Evolutionary conservation across 2,113 vertebrate genomes (phyloP), one percentile per base, ranked within the genome.

Genomic region (Glareola pratincola): DNA sequence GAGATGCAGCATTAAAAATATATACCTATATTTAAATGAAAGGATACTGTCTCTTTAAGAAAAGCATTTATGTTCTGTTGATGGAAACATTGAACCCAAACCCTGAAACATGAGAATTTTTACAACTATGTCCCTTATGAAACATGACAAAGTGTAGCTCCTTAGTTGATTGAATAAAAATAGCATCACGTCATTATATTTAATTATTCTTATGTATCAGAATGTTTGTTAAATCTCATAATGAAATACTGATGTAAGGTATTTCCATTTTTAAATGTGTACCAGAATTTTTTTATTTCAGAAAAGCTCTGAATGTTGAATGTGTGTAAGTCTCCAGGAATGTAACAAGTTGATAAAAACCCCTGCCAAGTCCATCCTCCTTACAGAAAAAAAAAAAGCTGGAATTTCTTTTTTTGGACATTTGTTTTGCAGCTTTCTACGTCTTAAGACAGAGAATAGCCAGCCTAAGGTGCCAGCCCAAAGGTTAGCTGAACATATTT

Each of bases 371-470:
- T 98, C 98, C 98, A 98, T 98, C 98, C 97, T 98, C 95, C 98
- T 98, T 97, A 96, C 98, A 97, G 95, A 96, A 94, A 97, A 95
- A 96, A 95, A 97, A 96, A 98, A 96, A 97, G 91, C 97, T 98
- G 98, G 98, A 98, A 97, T 99, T 98, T 98, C 97, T 99, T 98
- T 99, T 98, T 99, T 98, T 99, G 99, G 98, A 99, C 98, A 98
- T 99, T 99, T 99, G 99, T 99, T 99, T 99, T 99, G 98, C 99
- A 99, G 99, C 99, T 95, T 98, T 99, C 99, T 99, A 98, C 99
- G 98, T 98, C 99, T 99, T 99, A 99, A 99, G 98, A 98, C 99
- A 99, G 99, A 99, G 99, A 98, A 98, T 99, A 99, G 98, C 98
- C 98, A 98, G 99, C 98, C 99, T 99, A 99, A 99, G 98, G 98